Base-by-base conservation (phyloP, 2,888 invertebrate species). In the Myathropa florea region DNA sequence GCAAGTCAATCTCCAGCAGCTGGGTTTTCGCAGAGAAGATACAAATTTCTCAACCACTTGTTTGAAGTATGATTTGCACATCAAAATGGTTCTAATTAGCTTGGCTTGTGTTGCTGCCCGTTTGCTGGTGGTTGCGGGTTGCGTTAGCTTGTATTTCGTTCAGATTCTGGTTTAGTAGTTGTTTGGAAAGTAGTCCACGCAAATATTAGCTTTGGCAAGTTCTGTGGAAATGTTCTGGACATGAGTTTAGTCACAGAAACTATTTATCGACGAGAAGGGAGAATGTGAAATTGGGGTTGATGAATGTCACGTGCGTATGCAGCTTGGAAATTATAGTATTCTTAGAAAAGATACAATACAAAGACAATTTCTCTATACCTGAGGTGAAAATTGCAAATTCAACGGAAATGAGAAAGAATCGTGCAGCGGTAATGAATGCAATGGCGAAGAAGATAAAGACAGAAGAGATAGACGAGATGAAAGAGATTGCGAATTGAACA, bases 41-140 rank as follows among this genome's bases (percentile, higher is more conserved):
- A 73, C 14, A 36, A 23, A 26, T 64, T 64, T 30, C 64, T 23
- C 55, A 73, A 64, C 64, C 30, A 55, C 18, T 24, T 63, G 24
- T 73, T 63, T 73, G 30, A 59, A 67, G 53, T 67, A 28, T 67
- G 67, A 67, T 70, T 70, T 59, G 59, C 59, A 59, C 70, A 70
- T 59, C 33, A 36, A 70, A 70, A 64, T 64, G 30, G 64, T 73
- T 64, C 73, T 73, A 73, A 73, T 73, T 64, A 64, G 18, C 55
- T 57, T 63, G 14, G 14, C 61, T 53, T 57, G 33, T 57, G 33
- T 55, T 21, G 39, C 46, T 4, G 4, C n/a, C 39, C 21, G 55
- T 4, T 63, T 21, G 26, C 63, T n/a, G 14, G 24, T 59, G 10
- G 23, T 57, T 18, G 33, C 59, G n/a, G 0, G 53, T 26, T 57